Conservation (phyloP, 1,140 invertebrate species). For the Heliconius congener region DNA sequence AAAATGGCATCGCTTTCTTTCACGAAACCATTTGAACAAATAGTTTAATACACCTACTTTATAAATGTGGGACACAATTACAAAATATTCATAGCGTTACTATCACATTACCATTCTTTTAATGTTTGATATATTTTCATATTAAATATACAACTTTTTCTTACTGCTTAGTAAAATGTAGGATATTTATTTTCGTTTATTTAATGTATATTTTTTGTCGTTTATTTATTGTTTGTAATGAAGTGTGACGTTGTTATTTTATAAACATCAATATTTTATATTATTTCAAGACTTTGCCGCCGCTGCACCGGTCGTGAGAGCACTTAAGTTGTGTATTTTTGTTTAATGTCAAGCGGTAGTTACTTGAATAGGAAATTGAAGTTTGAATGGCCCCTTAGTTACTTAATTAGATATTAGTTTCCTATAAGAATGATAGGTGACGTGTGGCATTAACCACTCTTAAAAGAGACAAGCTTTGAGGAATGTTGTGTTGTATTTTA, state of each 20-base stretch:
- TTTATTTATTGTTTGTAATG: too few species aligned
- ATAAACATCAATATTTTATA: too few species aligned
- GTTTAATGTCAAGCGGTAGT: neutral
- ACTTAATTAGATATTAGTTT: constrained; percentile 35
- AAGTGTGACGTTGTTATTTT: too few species aligned
- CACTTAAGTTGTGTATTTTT: neutral
- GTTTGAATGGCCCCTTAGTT: neutral
- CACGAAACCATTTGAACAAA: neutral
- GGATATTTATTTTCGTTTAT: too few species aligned
- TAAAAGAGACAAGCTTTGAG: constrained; percentile 24
- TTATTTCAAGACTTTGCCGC: too few species aligned
- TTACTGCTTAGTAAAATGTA: too few species aligned
- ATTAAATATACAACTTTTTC: too few species aligned
- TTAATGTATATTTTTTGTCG: too few species aligned
- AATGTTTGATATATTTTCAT: too few species aligned
- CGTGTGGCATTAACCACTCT: neutral
- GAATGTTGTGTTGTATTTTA: neutral
- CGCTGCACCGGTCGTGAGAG: too few species aligned
- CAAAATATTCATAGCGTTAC: neutral
- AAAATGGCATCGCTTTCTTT: constrained; percentile 7
- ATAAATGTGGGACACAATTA: neutral
- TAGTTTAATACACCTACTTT: neutral
- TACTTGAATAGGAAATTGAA: neutral
- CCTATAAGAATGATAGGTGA: constrained; percentile 29
- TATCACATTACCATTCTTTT: too few species aligned